Conservation (phyloP, 2,888 invertebrate genomes). For the Eupithecia pulchellata region DNA sequence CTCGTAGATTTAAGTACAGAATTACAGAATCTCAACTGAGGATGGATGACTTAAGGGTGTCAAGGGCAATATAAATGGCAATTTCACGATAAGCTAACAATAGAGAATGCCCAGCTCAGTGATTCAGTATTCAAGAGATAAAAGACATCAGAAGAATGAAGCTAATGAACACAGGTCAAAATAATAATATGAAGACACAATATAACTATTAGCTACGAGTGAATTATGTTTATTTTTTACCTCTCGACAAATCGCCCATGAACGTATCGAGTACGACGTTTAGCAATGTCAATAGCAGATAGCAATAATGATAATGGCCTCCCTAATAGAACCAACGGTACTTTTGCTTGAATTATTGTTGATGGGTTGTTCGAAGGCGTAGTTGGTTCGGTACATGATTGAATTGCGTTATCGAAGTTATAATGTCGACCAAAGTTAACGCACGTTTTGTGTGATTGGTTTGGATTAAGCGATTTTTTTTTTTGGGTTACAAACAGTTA, state of each 20-base stretch:
- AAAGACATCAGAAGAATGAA: conserved; percentile 47
- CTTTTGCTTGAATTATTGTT: conserved; percentile 58
- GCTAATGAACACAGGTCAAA: conserved; percentile 47
- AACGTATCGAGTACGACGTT: conserved; percentile 52
- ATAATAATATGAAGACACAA: neutral
- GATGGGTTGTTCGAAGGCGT: conserved; percentile 46
- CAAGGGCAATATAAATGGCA: conserved; percentile 40
- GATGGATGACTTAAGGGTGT: conserved; percentile 22
- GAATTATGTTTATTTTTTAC: conserved; percentile 40
- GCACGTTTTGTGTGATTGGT: neutral
- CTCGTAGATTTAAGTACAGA: neutral
- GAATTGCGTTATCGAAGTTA: conserved; percentile 29
- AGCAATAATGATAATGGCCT: conserved; percentile 62
- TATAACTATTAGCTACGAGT: conserved; percentile 11
- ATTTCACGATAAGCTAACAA: conserved; percentile 36
- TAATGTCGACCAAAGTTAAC: conserved; percentile 29
- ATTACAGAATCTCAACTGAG: neutral
- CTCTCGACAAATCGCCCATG: conserved; percentile 47
- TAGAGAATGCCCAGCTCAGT: conserved; percentile 30
- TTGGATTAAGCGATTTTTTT: neutral
- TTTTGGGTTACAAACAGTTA: too few relatives aligned
- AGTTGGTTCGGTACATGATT: conserved; percentile 38
- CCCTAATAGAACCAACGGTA: conserved; percentile 62
- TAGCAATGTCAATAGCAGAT: conserved; percentile 62
- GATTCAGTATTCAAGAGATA: conserved; percentile 42